Conservation (phyloP, 2,888 invertebrate genomes). For the Tetragonisca angustula region DNA sequence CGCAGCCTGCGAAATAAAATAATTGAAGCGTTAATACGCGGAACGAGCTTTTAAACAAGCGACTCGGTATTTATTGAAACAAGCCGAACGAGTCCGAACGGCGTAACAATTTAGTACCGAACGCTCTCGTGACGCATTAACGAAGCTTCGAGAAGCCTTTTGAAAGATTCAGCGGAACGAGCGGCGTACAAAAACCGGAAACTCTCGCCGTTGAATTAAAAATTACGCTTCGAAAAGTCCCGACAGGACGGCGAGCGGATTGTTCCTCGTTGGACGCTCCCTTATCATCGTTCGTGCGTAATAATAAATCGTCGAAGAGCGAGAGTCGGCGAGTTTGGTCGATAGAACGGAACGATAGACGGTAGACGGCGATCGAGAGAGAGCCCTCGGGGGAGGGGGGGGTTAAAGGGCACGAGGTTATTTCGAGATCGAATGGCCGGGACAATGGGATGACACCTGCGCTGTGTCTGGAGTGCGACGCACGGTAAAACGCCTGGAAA, state of each 20-base stretch:
- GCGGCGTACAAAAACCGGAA: no score
- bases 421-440: conserved; percentile 62
- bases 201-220: no score
- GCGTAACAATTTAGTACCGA: background rate
- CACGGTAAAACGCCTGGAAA: conserved; percentile 21
- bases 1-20: background rate
- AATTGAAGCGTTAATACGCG: background rate
- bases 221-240: no score
- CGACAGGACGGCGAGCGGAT: background rate
- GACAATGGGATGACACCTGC: conserved; percentile 64
- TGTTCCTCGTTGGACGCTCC: background rate
- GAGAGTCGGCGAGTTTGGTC: background rate
- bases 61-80: background rate
- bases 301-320: conserved; percentile 2
- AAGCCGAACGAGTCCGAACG: background rate
- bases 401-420: conserved; percentile 36
- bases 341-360: no score
- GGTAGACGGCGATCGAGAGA: background rate
- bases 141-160: no score
- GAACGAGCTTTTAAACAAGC: background rate
- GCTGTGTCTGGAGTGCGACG: conserved; percentile 51
- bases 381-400: conserved; percentile 40
- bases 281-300: background rate
- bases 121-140: no score
- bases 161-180: no score